Conservation (phyloP, 2,113 vertebrate genomes). For the Neotragus pygmaeus region DNA sequence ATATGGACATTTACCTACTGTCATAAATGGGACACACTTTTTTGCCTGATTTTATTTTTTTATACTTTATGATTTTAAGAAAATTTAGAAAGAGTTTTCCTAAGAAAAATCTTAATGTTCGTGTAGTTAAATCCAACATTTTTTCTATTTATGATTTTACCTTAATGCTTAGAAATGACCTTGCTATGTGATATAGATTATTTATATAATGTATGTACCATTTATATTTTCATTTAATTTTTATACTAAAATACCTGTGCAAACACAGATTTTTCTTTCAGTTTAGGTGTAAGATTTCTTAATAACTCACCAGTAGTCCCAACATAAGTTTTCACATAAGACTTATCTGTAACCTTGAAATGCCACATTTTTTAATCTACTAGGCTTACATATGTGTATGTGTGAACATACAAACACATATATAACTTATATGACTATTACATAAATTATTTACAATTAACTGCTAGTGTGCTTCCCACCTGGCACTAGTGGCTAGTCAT, state of each 20-base stretch:
- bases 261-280: neutral
- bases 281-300: neutral
- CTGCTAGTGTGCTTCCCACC: neutral
- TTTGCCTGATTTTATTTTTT: neutral
- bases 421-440: neutral
- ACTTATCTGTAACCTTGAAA: neutral
- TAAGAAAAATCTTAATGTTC: neutral
- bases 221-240: neutral
- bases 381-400: neutral
- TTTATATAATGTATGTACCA: neutral
- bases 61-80: neutral
- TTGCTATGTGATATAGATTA: neutral
- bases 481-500: neutral
- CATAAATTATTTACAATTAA: neutral
- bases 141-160: neutral
- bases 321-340: neutral
- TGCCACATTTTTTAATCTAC: neutral
- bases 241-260: neutral
- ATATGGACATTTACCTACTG: neutral
- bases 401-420: neutral
- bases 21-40: neutral
- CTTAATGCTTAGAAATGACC: neutral
- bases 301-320: neutral
- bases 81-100: neutral
- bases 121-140: neutral